Evolutionary conservation across 2,797 vertebrate genomes (phyloP), one percentile per base, ranked within the genome.

Genomic region (Sternarchorhynchus goeldii): DNA sequence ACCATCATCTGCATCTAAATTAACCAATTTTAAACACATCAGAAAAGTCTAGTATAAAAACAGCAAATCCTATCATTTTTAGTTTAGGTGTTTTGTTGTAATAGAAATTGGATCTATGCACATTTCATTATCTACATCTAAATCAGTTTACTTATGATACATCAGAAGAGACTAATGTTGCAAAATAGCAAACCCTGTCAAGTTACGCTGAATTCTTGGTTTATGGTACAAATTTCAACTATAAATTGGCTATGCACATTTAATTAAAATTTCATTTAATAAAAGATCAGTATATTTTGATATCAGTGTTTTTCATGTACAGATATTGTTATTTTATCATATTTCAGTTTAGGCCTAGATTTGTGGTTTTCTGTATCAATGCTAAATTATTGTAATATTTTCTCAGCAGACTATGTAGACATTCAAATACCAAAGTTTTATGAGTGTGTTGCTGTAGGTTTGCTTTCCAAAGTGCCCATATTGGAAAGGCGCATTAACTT

Each of bases 171-270:
- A 21, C 1, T 65, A 65, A 20, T 18, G n/a, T 41, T 41, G 16
- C 18, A 69, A 55, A 2, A 25, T n/a, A 10, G 45, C 7, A 29
- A 67, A 50, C 20, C 1, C 17, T 5, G 29, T 21, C 36, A 20
- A 14, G 25, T 68, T 69, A 1, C 17, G 8, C 25, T 20, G 53
- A 21, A 12, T 25, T 25, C 2, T 71, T 71, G 1, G 18, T 70
- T 56, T 56, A 8, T 14, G 66, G n/a, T 67, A 45, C 21, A 58
- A 58, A 39, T 36, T 55, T 73, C 6, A 62, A 36, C 32, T 16
- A 18, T 14, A 81, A 68, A 68, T 32, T 64, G 70, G n/a, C 80
- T 82, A 82, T 82, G 80, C 75, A 78, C 36, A 50, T 75, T 29
- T 78, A 4, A 74, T 60, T 32, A 60, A 45, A 29, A 69, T 45